Evolutionary conservation across 2,113 vertebrate species (phyloP), one percentile per base, ranked within the genome.

Genomic region (Tachysurus fulvidraco): DNA sequence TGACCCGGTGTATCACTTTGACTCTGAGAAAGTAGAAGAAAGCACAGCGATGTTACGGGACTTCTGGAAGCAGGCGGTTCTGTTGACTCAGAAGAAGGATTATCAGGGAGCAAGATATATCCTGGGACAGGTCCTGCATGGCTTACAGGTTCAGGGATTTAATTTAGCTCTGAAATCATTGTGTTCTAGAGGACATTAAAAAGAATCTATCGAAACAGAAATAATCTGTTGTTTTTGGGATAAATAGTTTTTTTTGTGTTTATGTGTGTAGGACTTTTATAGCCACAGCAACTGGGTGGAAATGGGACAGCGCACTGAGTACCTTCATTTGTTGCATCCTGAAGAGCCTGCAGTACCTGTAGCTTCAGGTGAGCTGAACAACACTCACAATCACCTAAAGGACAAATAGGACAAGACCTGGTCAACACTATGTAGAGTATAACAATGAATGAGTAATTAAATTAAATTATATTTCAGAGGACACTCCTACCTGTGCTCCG

Each of bases 211-310:
- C n/a, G 25, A 28, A 17, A 10, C 3, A 41, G 1, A 65, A 65
- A n/a, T 16, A 71, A 41, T 21, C 4, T 4, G 16, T 16, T 36
- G 28, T 30, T 67, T 62, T 67, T 17, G 19, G 14, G 36, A 73
- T 12, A 4, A 50, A 50, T 1, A 50, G 46, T 50, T 36, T 13
- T 67, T 21, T 81, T 28, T 85, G 23, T n/a, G 50, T 64, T 50
- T 79, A 41, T 62, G 73, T 79, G 13, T 74, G 36, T 89, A 97
- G 96, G 97, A 97, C 91, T 97, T 97, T 92, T 97, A 97, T 86
- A 98, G 96, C 88, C 96, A 98, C 91, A 98, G 96, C 91, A 98
- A 96, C 93, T 97, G 97, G 96, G 95, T 96, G 44, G 97, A 97
- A 90, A 92, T 97, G 93, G 97, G 96, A 36, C 86, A 93, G 84